phyloP scores from a whole-genome alignment of 2,113 vertebrate genomes.

The Callospermophilus lateralis region DNA sequence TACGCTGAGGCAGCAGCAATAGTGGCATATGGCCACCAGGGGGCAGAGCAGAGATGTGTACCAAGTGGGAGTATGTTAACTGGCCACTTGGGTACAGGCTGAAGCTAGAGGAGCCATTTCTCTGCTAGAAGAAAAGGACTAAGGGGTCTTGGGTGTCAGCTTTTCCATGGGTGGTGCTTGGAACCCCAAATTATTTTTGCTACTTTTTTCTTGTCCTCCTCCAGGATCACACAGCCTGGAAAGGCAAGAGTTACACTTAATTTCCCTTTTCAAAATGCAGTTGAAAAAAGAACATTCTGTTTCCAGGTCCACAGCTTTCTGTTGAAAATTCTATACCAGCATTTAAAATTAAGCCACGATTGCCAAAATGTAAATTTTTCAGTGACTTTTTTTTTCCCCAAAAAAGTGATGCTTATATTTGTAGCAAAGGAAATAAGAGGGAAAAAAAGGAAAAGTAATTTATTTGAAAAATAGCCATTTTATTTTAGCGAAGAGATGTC shows the following conservation, averaged over 20 bases:
- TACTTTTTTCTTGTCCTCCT: conserved; percentile 47
- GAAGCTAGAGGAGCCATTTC: not conserved
- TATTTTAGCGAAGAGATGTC: conserved; percentile 68
- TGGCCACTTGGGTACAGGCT: not conserved
- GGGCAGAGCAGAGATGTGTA: conserved; percentile 9
- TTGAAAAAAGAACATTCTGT: conserved; percentile 62
- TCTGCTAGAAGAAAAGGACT: not conserved
- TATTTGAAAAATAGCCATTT: conserved; percentile 56
- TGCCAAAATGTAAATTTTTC: conserved; percentile 85
- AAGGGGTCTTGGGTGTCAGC: not conserved
- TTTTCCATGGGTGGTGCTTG: not conserved
- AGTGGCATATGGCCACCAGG: conserved; percentile 22
- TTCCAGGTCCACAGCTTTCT: conserved; percentile 47
- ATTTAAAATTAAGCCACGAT: conserved; percentile 69
- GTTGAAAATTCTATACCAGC: conserved; percentile 63
- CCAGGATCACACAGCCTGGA: conserved; percentile 7
- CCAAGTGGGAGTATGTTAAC: not conserved
- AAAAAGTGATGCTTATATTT: conserved; percentile 83
- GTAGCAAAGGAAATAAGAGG: conserved; percentile 78
- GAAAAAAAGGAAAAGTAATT: conserved; percentile 14
- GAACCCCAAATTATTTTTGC: conserved; percentile 42
- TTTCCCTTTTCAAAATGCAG: conserved; percentile 55
- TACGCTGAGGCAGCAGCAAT: not conserved
- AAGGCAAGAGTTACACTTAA: conserved; percentile 67
- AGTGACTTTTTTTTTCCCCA: conserved; percentile 70